Conservation (phyloP, 92 coral and sea anemone species). For the Porites lobata region DNA sequence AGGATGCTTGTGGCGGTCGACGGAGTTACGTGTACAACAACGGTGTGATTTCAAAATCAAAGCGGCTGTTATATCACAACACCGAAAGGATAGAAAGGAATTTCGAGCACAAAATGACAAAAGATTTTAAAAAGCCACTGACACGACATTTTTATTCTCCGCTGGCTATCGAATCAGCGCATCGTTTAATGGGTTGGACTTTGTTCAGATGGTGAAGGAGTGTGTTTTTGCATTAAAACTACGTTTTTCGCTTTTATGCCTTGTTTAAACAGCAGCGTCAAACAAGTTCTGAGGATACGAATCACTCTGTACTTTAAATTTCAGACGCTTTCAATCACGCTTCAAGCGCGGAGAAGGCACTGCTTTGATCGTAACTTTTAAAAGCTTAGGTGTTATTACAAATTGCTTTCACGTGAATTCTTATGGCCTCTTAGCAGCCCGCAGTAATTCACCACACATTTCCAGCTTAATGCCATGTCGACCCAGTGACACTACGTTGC, state of each 20-base stretch:
- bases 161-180: background rate
- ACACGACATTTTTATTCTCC: background rate
- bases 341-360: background rate
- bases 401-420: conserved; percentile 9
- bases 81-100: background rate
- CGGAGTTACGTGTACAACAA: background rate
- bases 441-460: conserved; percentile 24
- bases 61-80: background rate
- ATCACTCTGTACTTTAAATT: background rate
- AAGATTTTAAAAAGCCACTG: background rate
- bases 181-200: conserved; percentile 25
- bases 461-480: background rate
- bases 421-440: conserved; percentile 1
- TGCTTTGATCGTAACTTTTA: background rate
- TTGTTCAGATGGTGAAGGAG: conserved; percentile 25
- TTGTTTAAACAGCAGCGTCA: conserved; percentile 32
- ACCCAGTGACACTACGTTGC: conserved; percentile 30
- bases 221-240: conserved; percentile 21
- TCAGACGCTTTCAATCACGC: background rate
- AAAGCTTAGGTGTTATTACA: background rate
- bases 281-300: background rate
- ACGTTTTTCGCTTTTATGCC: conserved; percentile 30
- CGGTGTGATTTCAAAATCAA: background rate
- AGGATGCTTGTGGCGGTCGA: background rate
- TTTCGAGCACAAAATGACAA: conserved; percentile 16